Base-by-base conservation (phyloP, 2,888 invertebrate genomes). In the Calliopum simillimum region DNA sequence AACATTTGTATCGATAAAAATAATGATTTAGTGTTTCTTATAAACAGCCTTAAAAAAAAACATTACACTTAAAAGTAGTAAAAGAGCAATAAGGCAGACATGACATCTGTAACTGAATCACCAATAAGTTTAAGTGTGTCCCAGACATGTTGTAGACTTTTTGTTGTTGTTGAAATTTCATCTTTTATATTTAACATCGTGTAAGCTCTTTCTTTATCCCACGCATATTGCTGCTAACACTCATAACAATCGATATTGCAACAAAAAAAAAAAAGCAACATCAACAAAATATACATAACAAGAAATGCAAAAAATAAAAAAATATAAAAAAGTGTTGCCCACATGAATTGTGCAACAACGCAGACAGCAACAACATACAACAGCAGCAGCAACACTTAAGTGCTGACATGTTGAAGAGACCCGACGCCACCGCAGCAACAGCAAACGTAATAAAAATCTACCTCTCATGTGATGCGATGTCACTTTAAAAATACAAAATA, bases 401-500 rank as follows among this genome's bases (percentile, higher is more conserved):
- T 59, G 21, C 19, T 43, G 59, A 41, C 44, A 59, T 63, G 49
- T 13, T 33, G 63, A 63, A 49, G 33, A 25, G 5, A 33, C 33
- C 16, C 16, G 25, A 16, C 49, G 46, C n/a, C n/a, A n/a, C n/a
- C n/a, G n/a, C n/a, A n/a, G n/a, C n/a, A n/a, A n/a, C 49, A 62
- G 4, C 49, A 16, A 19, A 62, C 23, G n/a, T 46, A n/a, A 49
- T 23, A 53, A 53, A 46, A 41, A 46, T 49, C 41, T 33, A 8
- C n/a, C 25, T 46, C 21, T 16, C 49, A 25, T 33, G 33, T 63
- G 47, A 49, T 16, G 63, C 49, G 49, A 63, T 63, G 63, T 63
- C 49, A 63, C 44, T 14, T 21, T 44, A 46, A 43, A 59, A 59
- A 43, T 41, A 21, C 41, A 8, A 59, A 41, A 41, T 41, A 58